phyloP scores from a whole-genome alignment of 2,113 vertebrate genomes.

The Oreochromis aureus region DNA sequence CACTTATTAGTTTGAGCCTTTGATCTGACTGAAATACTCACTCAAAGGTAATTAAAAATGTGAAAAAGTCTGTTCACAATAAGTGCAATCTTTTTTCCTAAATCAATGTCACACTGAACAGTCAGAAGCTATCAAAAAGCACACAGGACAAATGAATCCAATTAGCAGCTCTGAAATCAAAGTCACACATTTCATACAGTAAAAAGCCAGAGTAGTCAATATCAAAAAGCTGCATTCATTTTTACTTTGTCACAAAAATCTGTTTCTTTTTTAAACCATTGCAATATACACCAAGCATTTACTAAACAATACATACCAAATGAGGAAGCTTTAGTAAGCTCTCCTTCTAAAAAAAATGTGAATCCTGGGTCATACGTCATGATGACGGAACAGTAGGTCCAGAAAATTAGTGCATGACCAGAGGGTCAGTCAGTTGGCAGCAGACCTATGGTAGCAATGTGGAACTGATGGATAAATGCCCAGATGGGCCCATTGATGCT shows the following conservation, averaged over 20 bases:
- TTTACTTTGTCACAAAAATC: background rate
- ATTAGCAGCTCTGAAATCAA: background rate
- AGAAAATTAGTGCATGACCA: background rate
- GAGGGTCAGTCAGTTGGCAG: background rate
- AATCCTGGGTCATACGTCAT: background rate
- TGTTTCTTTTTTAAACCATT: background rate
- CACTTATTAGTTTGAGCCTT: background rate
- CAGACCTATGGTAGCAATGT: background rate
- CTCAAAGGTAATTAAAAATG: background rate
- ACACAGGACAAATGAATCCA: background rate
- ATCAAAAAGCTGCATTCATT: background rate
- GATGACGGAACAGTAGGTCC: background rate
- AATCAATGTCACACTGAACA: background rate
- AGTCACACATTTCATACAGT: background rate
- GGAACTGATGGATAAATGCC: constrained; percentile 6
- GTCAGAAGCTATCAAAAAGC: background rate
- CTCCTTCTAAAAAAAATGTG: background rate
- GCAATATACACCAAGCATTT: background rate
- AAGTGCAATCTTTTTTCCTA: background rate
- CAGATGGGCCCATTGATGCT: background rate
- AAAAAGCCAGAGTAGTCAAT: background rate
- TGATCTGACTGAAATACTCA: background rate
- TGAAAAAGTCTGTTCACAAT: background rate
- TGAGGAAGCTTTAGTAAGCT: background rate
- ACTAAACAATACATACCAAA: background rate